A percentile compares a stretch with the other conserved stretches of the same genome.
Conservation (phyloP, 2,797 vertebrate species). For the Avahi laniger region DNA sequence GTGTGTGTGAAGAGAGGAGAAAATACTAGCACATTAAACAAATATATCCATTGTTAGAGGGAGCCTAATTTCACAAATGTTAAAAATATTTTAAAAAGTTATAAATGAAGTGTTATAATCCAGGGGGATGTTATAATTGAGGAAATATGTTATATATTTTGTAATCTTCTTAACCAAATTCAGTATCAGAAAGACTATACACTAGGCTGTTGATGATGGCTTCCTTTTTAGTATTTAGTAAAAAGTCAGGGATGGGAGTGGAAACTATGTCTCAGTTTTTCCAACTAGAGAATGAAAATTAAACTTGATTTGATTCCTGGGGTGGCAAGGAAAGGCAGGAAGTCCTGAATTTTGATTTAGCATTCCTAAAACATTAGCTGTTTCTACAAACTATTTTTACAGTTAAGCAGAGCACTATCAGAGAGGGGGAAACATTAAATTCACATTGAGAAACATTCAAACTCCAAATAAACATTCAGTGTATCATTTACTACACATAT, state of each 20-base stretch:
- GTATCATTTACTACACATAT: constrained; percentile 71
- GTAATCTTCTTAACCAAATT: neutral
- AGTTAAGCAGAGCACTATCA: neutral
- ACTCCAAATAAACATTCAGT: constrained; percentile 77
- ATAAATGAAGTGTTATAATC: neutral
- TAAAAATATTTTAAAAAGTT: neutral
- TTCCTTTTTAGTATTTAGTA: neutral
- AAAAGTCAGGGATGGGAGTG: neutral
- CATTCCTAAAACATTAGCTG: neutral
- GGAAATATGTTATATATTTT: neutral
- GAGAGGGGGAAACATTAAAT: neutral
- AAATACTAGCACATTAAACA: neutral
- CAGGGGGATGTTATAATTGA: neutral
- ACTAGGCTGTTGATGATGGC: neutral
- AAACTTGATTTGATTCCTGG: neutral
- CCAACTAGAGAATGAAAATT: constrained; percentile 8
- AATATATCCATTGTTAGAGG: neutral
- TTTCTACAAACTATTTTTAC: neutral
- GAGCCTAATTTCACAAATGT: constrained; percentile 20
- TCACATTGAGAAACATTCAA: neutral
- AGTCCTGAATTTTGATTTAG: neutral
- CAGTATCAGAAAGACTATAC: neutral
- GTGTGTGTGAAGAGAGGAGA: neutral
- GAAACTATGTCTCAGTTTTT: constrained; percentile 12
- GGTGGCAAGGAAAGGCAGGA: neutral